These are phyloP conservation scores for Cistogaster globosa DNA, from an alignment of 2,888 invertebrate species.

Conservation along the genomic window DNA sequence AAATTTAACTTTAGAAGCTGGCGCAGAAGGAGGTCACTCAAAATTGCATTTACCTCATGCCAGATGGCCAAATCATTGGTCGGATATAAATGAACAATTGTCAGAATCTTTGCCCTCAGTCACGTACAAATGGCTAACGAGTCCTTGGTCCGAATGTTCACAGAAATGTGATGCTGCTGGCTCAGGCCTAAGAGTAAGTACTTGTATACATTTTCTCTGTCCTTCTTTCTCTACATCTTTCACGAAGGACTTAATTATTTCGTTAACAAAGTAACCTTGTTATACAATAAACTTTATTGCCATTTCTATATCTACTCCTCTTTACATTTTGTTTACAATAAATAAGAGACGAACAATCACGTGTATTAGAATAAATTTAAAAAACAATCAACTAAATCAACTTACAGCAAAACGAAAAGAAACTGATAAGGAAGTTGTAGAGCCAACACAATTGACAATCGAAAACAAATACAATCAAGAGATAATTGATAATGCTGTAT, in stretches of 20 bases:
- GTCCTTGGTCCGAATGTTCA: conserved; percentile 94
- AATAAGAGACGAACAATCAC: conserved; percentile 79
- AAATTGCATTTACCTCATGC: conserved; percentile 78
- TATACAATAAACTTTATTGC: conserved; percentile 26
- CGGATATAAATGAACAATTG: conserved; percentile 68
- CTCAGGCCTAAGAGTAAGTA: conserved; percentile 80
- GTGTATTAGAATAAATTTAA: conserved; percentile 75
- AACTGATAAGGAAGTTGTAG: conserved; percentile 1
- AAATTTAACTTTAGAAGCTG: conserved; percentile 37
- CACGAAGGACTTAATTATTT: not conserved
- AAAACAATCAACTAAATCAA: conserved; percentile 45
- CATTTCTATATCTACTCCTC: conserved; percentile 31
- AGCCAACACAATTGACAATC: conserved; percentile 8
- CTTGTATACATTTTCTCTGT: not conserved
- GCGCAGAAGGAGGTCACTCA: conserved; percentile 38
- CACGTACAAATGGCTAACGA: conserved; percentile 90
- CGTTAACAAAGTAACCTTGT: not conserved
- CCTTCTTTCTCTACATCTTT: not conserved
- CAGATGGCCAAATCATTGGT: conserved; percentile 76
- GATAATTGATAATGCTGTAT: conserved; percentile 86
- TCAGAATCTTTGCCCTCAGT: conserved; percentile 75
- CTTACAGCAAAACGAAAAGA: not conserved
- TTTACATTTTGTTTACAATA: conserved; percentile 45
- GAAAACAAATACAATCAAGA: conserved; percentile 81
- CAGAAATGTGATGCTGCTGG: conserved; percentile 92